phyloP scores from a whole-genome alignment of 2,113 vertebrate genomes.

The Stictonetta naevosa region DNA sequence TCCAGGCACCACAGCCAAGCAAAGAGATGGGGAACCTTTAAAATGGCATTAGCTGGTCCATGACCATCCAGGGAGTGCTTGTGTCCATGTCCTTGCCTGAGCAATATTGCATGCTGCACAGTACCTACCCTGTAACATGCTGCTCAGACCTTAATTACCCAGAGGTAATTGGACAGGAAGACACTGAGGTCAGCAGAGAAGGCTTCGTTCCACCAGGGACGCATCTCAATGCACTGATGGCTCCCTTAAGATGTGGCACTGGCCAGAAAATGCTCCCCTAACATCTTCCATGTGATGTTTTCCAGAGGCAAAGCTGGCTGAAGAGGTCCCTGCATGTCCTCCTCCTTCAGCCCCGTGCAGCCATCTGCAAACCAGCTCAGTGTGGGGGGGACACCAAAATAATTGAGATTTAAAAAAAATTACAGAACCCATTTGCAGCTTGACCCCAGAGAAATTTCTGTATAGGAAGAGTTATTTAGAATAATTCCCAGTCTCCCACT shows the following conservation, averaged over 20 bases:
- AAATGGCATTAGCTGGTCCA: not conserved
- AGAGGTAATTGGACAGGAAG: not conserved
- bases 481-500: not conserved
- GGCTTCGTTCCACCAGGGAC: not conserved
- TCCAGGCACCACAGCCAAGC: not conserved
- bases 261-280: not conserved
- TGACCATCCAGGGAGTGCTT: rapidly evolving
- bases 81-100: not conserved
- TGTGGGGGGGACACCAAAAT: not conserved
- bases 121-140: not conserved
- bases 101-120: rapidly evolving
- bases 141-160: not conserved
- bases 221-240: not conserved
- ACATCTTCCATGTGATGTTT: not conserved
- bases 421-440: not conserved
- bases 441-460: rapidly evolving
- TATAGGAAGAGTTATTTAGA: not conserved
- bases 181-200: not conserved
- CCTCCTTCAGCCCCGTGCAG: not conserved
- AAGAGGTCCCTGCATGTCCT: not conserved
- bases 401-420: not conserved
- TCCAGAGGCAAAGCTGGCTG: not conserved
- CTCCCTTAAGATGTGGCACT: not conserved
- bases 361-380: not conserved
- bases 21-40: not conserved